Evolutionary conservation across 2,888 invertebrate species (phyloP).

Genomic region (Eremobia ochroleuca): DNA sequence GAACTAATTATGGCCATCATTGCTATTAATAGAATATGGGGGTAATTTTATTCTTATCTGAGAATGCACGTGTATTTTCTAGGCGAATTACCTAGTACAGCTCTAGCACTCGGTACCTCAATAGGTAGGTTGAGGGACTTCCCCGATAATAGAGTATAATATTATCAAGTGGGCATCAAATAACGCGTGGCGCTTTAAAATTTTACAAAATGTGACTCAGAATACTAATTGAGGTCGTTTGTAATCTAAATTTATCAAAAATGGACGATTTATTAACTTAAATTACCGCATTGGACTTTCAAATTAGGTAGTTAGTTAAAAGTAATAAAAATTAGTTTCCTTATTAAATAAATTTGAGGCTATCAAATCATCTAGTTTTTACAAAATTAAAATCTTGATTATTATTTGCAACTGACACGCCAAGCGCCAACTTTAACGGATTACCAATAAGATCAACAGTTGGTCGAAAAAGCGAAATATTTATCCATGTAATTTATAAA

Average conservation of each 20-base stretch:
- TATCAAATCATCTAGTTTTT: not conserved
- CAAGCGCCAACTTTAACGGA: not conserved
- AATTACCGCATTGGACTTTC: constrained; percentile 6
- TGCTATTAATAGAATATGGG: constrained; percentile 12
- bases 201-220: constrained; percentile 50
- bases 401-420: not conserved
- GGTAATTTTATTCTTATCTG: constrained; percentile 16
- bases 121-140: constrained; percentile 17
- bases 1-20: constrained; percentile 31
- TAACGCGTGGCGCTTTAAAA: not conserved
- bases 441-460: not conserved
- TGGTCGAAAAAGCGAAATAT: not conserved
- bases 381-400: not conserved
- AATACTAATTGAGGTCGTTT: constrained; percentile 22
- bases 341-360: not conserved
- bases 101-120: not conserved
- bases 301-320: not conserved
- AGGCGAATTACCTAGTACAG: not conserved
- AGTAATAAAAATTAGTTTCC: constrained; percentile 8
- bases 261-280: constrained; percentile 40
- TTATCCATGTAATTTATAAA: not conserved
- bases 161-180: not conserved
- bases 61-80: constrained; percentile 19
- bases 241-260: constrained; percentile 50
- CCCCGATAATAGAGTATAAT: constrained; percentile 25